Evolutionary conservation across 2,113 vertebrate genomes (phyloP).

Genomic region (Spea bombifrons): DNA sequence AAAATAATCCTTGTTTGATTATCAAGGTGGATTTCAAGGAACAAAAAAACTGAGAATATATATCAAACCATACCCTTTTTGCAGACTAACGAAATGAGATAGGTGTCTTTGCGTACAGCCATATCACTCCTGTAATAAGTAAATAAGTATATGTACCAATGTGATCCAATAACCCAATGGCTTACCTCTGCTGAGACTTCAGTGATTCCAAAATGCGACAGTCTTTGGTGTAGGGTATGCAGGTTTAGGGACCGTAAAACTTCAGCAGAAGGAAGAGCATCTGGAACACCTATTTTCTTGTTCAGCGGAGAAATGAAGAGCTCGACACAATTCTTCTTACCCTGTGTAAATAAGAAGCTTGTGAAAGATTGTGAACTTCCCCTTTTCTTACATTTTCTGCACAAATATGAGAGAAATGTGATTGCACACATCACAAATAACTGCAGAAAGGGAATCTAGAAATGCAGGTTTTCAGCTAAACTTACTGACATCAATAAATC

Average conservation of each 20-base stretch:
- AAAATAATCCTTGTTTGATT: too few relatives aligned
- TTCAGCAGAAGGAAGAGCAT: conserved; percentile 80
- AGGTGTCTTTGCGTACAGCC: too few relatives aligned
- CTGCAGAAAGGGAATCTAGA: not conserved
- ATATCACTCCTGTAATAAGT: too few relatives aligned
- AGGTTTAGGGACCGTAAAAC: conserved; percentile 87
- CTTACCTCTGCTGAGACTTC: conserved; percentile 86
- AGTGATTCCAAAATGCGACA: conserved; percentile 85
- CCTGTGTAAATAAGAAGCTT: conserved; percentile 61
- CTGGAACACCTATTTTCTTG: conserved; percentile 68
- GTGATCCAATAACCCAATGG: conserved; percentile 8
- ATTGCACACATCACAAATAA: not conserved
- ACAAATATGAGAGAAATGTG: not conserved
- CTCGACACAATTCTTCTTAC: conserved; percentile 84
- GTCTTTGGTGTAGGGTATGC: conserved; percentile 78
- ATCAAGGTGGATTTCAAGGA: too few relatives aligned
- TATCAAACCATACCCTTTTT: too few relatives aligned
- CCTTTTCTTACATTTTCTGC: not conserved
- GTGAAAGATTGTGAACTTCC: conserved; percentile 17
- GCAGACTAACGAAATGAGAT: too few relatives aligned
- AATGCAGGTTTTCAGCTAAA: not conserved
- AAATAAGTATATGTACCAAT: too few relatives aligned
- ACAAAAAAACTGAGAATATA: too few relatives aligned
- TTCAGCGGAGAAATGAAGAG: conserved; percentile 84
- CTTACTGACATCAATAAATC: not conserved